phyloP scores from a whole-genome alignment of 2,113 vertebrate genomes.

The Plecturocebus donacophilus region DNA sequence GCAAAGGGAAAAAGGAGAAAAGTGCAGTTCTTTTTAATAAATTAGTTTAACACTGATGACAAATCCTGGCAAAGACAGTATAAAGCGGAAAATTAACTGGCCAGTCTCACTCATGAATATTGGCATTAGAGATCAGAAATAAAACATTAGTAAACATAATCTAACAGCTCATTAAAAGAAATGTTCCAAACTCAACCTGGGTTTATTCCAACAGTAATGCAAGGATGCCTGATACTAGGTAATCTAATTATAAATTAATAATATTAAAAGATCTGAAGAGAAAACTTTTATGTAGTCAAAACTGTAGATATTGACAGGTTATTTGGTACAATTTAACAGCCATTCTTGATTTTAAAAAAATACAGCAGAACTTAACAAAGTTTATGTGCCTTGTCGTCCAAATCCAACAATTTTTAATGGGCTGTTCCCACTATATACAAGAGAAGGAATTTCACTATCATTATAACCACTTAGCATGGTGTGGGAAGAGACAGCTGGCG shows the following conservation, averaged over 20 bases:
- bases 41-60: background rate
- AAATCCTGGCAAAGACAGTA: background rate
- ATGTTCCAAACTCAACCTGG: background rate
- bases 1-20: background rate
- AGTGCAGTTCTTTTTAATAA: background rate
- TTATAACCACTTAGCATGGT: background rate
- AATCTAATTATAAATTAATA: background rate
- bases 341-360: background rate
- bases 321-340: background rate
- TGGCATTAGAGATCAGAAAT: background rate
- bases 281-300: background rate
- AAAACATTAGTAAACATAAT: background rate
- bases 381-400: background rate
- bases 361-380: background rate
- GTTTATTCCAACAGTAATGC: background rate
- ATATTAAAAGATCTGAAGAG: background rate
- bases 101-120: background rate
- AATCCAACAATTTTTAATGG: background rate
- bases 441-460: background rate
- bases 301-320: background rate
- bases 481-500: background rate
- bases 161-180: constrained; percentile 8
- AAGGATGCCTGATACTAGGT: background rate
- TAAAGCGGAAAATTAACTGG: background rate
- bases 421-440: background rate